A percentile compares a stretch with the other conserved stretches of the same genome.
phyloP scores from a whole-genome alignment of 2,797 vertebrate species.

The Cossypha heuglini region DNA sequence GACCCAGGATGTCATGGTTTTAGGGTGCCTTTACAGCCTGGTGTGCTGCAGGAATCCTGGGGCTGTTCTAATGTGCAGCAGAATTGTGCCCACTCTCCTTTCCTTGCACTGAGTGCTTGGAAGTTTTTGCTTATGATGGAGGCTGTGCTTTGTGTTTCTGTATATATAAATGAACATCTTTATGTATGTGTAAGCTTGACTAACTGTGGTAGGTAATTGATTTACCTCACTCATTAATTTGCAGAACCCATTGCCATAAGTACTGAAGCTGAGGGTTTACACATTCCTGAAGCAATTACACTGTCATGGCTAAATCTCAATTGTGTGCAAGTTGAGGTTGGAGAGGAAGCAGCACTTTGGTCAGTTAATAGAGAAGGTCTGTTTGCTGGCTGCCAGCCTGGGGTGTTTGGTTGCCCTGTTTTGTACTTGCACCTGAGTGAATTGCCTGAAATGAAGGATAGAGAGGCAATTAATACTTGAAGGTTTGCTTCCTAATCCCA shows the following conservation, averaged over 20 bases:
- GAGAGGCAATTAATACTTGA: not conserved
- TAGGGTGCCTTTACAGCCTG: not conserved
- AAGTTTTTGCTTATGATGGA: not conserved
- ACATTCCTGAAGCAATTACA: not conserved
- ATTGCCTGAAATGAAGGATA: not conserved
- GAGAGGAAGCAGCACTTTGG: not conserved
- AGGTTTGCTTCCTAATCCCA: not conserved
- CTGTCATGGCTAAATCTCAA: not conserved
- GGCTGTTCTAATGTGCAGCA: not conserved
- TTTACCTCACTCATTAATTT: not conserved
- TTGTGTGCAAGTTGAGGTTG: not conserved
- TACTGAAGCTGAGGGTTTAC: not conserved
- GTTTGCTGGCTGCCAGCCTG: not conserved
- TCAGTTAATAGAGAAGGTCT: not conserved
- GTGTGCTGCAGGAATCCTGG: not conserved
- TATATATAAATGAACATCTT: not conserved
- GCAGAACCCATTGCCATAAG: not conserved
- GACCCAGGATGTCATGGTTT: not conserved
- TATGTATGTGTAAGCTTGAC: not conserved
- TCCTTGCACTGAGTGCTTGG: not conserved
- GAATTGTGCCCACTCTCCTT: not conserved
- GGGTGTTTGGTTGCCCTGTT: not conserved
- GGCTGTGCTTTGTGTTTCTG: not conserved
- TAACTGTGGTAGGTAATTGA: not conserved
- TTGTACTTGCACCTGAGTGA: not conserved